Percentiles rank a stretch among this genome's conserved stretches.
Evolutionary conservation across 2,888 invertebrate genomes (phyloP).

Genomic region (Dichetophora obliterata): DNA sequence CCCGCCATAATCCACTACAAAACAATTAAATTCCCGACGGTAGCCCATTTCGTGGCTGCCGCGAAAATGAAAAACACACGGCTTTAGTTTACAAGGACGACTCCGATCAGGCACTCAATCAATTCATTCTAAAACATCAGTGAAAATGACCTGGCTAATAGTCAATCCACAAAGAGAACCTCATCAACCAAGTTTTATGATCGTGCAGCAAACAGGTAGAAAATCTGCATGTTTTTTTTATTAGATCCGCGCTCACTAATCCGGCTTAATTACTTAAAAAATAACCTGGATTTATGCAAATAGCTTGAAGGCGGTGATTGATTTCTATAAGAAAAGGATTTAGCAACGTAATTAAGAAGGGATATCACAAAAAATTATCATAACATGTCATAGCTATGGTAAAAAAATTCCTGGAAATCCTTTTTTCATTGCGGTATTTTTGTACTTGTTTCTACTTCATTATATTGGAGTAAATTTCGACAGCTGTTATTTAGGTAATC

Average conservation of each 20-base stretch:
- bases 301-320: background rate
- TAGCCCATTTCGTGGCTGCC: background rate
- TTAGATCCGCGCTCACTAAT: background rate
- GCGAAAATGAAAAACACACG: background rate
- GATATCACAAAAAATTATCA: background rate
- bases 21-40: background rate
- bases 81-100: background rate
- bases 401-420: too few relatives aligned
- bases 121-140: background rate
- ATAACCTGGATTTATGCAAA: background rate
- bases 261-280: background rate
- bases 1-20: conserved; percentile 10
- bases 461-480: too few relatives aligned
- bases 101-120: background rate
- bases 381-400: background rate
- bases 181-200: conserved; percentile 11
- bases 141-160: too few relatives aligned
- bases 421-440: too few relatives aligned
- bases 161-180: too few relatives aligned
- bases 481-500: too few relatives aligned
- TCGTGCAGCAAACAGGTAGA: background rate
- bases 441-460: too few relatives aligned
- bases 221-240: background rate
- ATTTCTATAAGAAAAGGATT: conserved; percentile 1
- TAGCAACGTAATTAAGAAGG: background rate